Evolutionary conservation across 2,113 vertebrate species (phyloP).

Genomic region (Podocnemis expansa): DNA sequence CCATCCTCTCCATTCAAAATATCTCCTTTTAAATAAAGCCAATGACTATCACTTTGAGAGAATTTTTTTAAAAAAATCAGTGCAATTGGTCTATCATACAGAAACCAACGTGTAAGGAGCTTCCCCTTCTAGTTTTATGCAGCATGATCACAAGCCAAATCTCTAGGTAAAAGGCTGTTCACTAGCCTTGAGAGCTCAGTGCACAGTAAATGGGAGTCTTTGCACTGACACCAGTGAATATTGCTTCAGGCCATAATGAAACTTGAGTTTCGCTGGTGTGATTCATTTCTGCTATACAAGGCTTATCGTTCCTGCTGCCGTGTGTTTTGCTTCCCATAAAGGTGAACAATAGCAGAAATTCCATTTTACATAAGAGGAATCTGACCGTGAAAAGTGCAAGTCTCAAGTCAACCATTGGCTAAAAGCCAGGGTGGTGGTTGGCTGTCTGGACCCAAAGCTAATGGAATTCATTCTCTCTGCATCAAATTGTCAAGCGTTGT

Average conservation of each 20-base stretch:
- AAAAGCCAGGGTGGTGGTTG: neutral
- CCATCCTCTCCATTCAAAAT: neutral
- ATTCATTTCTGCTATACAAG: neutral
- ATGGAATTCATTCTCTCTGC: neutral
- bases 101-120: neutral
- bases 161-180: neutral
- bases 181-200: neutral
- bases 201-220: neutral
- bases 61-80: accelerated
- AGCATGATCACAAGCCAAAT: neutral
- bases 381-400: neutral
- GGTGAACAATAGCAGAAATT: neutral
- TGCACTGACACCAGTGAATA: accelerated
- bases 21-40: conserved; percentile 3
- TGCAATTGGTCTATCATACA: neutral
- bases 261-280: neutral
- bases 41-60: neutral
- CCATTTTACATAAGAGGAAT: neutral
- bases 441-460: neutral
- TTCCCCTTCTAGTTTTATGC: neutral
- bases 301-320: neutral
- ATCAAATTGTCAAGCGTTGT: neutral
- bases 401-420: neutral
- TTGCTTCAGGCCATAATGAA: neutral
- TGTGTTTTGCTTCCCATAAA: neutral